These are phyloP conservation scores for Myotis davidii DNA, from an alignment of 2,113 vertebrate species.

Conservation along the genomic window DNA sequence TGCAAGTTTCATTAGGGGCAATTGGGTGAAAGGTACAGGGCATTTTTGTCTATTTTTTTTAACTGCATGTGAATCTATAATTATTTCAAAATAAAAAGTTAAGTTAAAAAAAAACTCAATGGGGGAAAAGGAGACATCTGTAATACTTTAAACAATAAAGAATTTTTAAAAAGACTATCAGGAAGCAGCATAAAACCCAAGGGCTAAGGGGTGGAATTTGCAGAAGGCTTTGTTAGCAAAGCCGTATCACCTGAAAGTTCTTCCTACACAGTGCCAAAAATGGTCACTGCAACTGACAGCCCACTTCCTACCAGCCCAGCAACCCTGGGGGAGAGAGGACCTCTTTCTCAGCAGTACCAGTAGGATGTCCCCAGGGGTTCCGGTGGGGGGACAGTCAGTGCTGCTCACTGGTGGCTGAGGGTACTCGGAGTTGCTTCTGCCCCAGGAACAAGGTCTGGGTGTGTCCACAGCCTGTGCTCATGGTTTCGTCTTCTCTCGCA, in stretches of 20 bases:
- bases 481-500: slow-evolving; percentile 66
- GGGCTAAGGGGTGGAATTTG: not conserved
- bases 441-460: not conserved
- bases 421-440: not conserved
- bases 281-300: too few species aligned
- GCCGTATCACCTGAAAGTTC: too few species aligned
- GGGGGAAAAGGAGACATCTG: too few species aligned
- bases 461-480: not conserved
- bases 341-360: not conserved
- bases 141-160: too few species aligned
- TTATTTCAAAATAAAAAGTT: slow-evolving; percentile 42
- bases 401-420: not conserved
- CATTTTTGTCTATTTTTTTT: slow-evolving; percentile 16
- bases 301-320: not conserved
- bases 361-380: not conserved
- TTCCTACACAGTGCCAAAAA: not conserved
- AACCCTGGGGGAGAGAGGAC: not conserved
- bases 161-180: not conserved
- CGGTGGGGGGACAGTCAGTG: not conserved
- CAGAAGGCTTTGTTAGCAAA: not conserved
- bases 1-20: not conserved
- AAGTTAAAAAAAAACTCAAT: not conserved
- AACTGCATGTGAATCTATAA: not conserved
- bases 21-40: not conserved
- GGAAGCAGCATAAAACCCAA: not conserved